Evolutionary conservation across 2,113 vertebrate species (phyloP), one percentile per base, ranked within the genome.

Genomic region (Tringa solitaria): DNA sequence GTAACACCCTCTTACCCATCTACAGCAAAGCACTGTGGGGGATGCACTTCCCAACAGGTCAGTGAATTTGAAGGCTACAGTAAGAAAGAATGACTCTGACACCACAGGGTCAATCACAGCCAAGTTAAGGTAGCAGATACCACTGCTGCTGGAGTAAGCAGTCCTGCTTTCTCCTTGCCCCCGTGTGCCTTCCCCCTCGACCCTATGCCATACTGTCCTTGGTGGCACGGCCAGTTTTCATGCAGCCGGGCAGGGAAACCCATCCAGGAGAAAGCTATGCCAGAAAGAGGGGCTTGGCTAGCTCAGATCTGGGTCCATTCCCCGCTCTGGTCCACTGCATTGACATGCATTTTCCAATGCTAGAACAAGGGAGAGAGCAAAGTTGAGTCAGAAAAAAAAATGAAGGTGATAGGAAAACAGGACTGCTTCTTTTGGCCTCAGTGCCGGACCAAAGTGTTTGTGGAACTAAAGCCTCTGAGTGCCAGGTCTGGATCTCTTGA

Each of bases 401-500:
- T 4, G 30, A 64, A 39, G 30, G 61, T 2, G 2, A 33, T 54
- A 50, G 48, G 35, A 84, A 50, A 75, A 84, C 43, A 12, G 8
- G 12, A 12, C 65, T 89, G 48, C 46, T 95, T 78, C 84, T 87
- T 89, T 95, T 91, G 69, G 69, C 80, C 22, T 64, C 51, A 33
- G 56, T 56, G 24, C 50, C 0, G 0, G 48, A 87, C 56, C 57
- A 74, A 81, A 84, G 24, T 84, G 56, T 90, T 92, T 75, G 80
- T 89, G 86, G 72, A 92, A 84, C 43, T 70, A 78, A 63, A 72
- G 23, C 12, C 19, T 84, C 69, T 19, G 32, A 87, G 43, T 64
- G 63, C 86, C 92, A 94, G 63, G 77, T 90, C 61, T 90, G 73
- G 63, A 57, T 84, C 57, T 51, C 73, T 72, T 90, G 82, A 90